Evolutionary conservation across 2,888 invertebrate species (phyloP).

Genomic region (Gerris lacustris): DNA sequence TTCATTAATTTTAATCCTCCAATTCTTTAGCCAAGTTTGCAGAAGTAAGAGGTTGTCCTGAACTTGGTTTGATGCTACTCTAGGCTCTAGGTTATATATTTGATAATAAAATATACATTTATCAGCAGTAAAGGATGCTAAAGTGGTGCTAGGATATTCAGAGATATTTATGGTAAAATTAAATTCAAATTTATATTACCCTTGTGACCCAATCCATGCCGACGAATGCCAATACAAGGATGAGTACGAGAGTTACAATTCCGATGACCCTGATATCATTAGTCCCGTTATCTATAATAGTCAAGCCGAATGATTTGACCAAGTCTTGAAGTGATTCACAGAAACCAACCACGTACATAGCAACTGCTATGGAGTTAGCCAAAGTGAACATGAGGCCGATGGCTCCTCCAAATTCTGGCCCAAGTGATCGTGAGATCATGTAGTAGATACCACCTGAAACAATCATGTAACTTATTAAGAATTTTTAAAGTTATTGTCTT

Average conservation of each 20-base stretch:
- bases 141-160: too few species aligned
- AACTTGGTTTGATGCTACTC: too few species aligned
- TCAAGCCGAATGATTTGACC: constrained; percentile 44
- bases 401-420: constrained; percentile 92
- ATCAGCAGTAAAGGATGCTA: too few species aligned
- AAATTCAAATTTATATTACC: constrained; percentile 36
- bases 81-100: too few species aligned
- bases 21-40: too few species aligned
- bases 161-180: too few species aligned
- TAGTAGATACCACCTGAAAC: constrained; percentile 87
- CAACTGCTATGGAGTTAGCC: constrained; percentile 91
- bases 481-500: not conserved
- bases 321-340: constrained; percentile 70
- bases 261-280: constrained; percentile 73
- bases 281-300: constrained; percentile 54
- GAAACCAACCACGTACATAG: constrained; percentile 96
- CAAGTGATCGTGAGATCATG: constrained; percentile 94
- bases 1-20: too few species aligned
- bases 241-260: constrained; percentile 62
- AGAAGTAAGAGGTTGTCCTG: too few species aligned
- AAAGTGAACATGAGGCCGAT: constrained; percentile 92
- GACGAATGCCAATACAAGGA: constrained; percentile 78
- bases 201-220: constrained; percentile 98
- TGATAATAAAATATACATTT: too few species aligned
- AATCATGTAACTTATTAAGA: constrained; percentile 2